Base-by-base conservation (phyloP, 2,888 invertebrate genomes). In the Ophion slaviceki region DNA sequence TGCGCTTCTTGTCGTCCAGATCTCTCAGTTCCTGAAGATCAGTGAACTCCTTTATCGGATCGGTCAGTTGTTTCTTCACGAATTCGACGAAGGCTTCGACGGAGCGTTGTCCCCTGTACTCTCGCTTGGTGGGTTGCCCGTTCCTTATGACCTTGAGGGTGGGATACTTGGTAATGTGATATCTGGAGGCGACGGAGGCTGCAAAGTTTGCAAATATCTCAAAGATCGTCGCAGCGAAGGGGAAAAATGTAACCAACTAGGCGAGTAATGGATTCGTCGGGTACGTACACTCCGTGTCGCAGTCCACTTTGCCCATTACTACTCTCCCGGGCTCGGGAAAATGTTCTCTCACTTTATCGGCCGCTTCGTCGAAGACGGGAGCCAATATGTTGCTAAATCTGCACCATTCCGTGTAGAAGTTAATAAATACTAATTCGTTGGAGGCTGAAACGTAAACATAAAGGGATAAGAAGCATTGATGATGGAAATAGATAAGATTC, bases 341-440 rank as follows among this genome's bases (percentile, higher is more conserved):
- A 88, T 96, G 96, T 91, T 96, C 96, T 53, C 95, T 94, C 87
- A 99, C 96, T 95, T 97, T 98, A 89, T 97, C 97, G 11, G 99
- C 97, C 62, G 99, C 98, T 94, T 99, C 99, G 94, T 99, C 98
- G 94, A 99, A 99, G 91, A 99, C 97, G 14, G 99, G 99, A 94
- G 98, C 97, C 92, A 99, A 95, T 95, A 99, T 96, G 94, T 98
- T 99, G 95, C 99, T 99, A 95, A 99, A 99, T 92, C 98, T 97
- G 95, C 99, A 99, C 99, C 99, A 99, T 93, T 99, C 99, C 47
- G 99, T 99, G 95, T 99, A 99, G 95, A 99, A 99, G 95, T 99
- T 99, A 87, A 99, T 96, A 94, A 99, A 98, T 86, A 99, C 99
- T 94, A 99, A 95, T 95, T 99, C 99, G 96, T 99, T 98, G 85